Evolutionary conservation across 2,113 vertebrate genomes (phyloP), one percentile per base, ranked within the genome.

Genomic region (Odocoileus hemionus): DNA sequence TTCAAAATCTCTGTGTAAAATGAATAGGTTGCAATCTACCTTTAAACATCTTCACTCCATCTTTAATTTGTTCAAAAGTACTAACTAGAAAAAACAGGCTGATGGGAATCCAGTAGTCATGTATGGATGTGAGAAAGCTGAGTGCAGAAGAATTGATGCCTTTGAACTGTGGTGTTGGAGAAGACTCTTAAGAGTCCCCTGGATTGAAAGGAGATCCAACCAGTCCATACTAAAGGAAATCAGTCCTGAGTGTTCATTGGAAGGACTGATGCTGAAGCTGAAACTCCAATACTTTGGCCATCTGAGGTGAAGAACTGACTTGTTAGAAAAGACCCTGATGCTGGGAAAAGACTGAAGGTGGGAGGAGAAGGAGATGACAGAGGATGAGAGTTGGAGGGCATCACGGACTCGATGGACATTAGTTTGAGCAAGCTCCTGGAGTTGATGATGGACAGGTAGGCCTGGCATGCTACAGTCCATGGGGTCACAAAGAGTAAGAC

Each of bases 371-470:
- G 17, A 19, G n/a, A 70, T 0, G 9, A 70, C 64, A 36, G 64
- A 67, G n/a, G 64, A 70, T 36, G 17, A 70, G 17, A 70, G n/a
- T 36, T 36, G 64, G 9, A 70, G 1, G 64, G 64, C 64, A 36
- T 36, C 4, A 36, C 0, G 0, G 4, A 11, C 64, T 70, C 4
- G 1, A 11, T 0, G n/a, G n/a, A 36, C n/a, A 70, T 23, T 17
- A 36, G 19, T 70, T 70, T 70, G 64, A 21, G 64, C 5, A 23
- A 36, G 19, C 19, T 70, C n/a, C 9, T 1, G 19, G 64, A 23
- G n/a, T 23, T 39, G 67, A 10, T 6, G n/a, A 23, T 11, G n/a
- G 19, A 70, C 67, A 36, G n/a, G 19, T 10, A 23, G 8, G 67
- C 67, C 67, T 39, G 67, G 67, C 10, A 4, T 70, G n/a, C 19